These are phyloP conservation scores for Urocyon cinereoargenteus DNA, from an alignment of 2,797 vertebrate species.

Conservation along the genomic window DNA sequence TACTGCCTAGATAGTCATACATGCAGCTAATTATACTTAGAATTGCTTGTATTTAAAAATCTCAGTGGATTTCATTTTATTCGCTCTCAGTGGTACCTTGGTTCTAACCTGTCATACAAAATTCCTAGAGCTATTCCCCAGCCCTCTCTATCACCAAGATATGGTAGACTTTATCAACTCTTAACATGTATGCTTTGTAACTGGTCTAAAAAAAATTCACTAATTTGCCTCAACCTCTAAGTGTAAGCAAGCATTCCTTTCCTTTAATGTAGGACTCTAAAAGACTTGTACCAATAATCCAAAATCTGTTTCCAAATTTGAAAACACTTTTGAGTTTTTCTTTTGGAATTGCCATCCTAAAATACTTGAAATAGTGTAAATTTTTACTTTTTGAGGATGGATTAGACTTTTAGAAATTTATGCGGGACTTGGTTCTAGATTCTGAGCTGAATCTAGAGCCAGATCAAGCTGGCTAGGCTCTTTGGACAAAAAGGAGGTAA, in stretches of 20 bases:
- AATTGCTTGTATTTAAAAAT: background rate
- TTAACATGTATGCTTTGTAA: background rate
- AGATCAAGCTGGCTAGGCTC: background rate
- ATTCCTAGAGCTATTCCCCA: background rate
- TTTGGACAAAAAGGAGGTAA: background rate
- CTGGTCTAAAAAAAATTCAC: background rate
- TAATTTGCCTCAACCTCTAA: background rate
- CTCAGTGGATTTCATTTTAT: background rate
- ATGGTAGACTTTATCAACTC: background rate
- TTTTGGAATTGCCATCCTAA: background rate
- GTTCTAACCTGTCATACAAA: background rate
- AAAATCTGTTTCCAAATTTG: conserved; percentile 37
- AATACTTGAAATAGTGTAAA: background rate
- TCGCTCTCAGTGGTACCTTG: background rate
- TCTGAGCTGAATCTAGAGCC: background rate
- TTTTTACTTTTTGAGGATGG: background rate
- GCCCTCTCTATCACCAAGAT: background rate
- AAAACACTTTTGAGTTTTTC: background rate
- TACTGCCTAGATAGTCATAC: background rate
- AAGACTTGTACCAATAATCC: background rate
- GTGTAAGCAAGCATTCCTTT: background rate
- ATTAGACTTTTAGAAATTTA: conserved; percentile 15
- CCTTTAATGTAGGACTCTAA: background rate
- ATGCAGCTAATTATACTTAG: background rate
- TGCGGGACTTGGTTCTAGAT: background rate